Evolutionary conservation across 2,113 vertebrate genomes (phyloP).

Genomic region (Petrocephalus zakoni): DNA sequence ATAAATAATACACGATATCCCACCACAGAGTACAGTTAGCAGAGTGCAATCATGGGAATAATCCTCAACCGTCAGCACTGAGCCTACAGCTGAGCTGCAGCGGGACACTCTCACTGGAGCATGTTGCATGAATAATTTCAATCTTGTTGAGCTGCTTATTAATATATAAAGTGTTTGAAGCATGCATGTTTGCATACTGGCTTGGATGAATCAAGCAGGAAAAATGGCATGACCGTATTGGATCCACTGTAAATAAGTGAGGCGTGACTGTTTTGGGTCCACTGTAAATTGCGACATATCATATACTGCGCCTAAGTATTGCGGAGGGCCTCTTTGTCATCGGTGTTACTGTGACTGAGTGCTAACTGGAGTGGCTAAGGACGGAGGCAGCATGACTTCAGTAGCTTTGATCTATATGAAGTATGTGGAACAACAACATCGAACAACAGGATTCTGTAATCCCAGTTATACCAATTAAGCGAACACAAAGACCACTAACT

Average conservation of each 20-base stretch:
- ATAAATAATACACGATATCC: slow-evolving; percentile 50
- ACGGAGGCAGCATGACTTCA: background rate
- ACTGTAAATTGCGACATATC: background rate
- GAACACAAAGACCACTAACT: background rate
- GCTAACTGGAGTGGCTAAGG: background rate
- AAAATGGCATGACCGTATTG: background rate
- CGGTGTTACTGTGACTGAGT: background rate
- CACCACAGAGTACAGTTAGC: slow-evolving; percentile 30
- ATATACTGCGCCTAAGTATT: background rate
- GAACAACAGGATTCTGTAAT: slow-evolving; percentile 7
- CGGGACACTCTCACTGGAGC: background rate
- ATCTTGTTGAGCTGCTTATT: background rate
- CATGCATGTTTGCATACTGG: background rate
- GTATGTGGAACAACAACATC: background rate
- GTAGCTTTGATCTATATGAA: background rate
- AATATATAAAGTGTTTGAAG: background rate
- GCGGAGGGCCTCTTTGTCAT: background rate
- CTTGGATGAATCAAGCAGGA: background rate
- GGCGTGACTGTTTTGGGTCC: background rate
- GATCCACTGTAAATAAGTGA: background rate
- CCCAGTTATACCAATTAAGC: slow-evolving; percentile 13
- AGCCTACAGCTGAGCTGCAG: background rate
- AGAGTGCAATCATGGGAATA: background rate
- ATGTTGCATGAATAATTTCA: background rate
- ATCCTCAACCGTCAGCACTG: background rate